Evolutionary conservation across 2,113 vertebrate species (phyloP).

Genomic region (Malaclemys terrapin): DNA sequence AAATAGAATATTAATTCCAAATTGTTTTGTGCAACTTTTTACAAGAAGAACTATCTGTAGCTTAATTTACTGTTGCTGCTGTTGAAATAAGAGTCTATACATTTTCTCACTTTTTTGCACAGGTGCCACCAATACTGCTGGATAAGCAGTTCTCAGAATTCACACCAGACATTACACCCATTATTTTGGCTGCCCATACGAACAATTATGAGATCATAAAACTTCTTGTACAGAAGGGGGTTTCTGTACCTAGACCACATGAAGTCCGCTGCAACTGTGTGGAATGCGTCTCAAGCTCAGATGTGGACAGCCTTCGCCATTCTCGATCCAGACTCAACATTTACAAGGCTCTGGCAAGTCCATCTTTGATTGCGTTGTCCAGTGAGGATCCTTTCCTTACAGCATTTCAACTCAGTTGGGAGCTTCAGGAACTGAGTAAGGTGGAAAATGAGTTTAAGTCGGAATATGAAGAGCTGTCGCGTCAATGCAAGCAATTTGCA

Average conservation of each 20-base stretch:
- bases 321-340: conserved; percentile 96
- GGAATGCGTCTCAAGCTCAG: conserved; percentile 92
- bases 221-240: conserved; percentile 93
- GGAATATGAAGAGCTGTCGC: conserved; percentile 94
- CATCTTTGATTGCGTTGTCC: conserved; percentile 93
- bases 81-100: not conserved
- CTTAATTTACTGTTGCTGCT: not conserved
- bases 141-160: conserved; percentile 98
- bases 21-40: not conserved
- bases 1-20: not conserved
- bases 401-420: conserved; percentile 96
- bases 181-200: conserved; percentile 97
- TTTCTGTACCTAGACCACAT: conserved; percentile 95
- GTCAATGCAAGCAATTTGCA: conserved; percentile 93
- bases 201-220: conserved; percentile 99
- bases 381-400: conserved; percentile 98
- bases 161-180: conserved; percentile 97
- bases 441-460: conserved; percentile 98
- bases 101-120: conserved; percentile 7
- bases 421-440: conserved; percentile 94
- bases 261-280: conserved; percentile 95
- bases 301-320: conserved; percentile 94
- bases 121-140: conserved; percentile 94
- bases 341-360: conserved; percentile 94
- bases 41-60: not conserved